Base-by-base conservation (phyloP, 2,888 invertebrate genomes). In the Gandaritis pyraliata region DNA sequence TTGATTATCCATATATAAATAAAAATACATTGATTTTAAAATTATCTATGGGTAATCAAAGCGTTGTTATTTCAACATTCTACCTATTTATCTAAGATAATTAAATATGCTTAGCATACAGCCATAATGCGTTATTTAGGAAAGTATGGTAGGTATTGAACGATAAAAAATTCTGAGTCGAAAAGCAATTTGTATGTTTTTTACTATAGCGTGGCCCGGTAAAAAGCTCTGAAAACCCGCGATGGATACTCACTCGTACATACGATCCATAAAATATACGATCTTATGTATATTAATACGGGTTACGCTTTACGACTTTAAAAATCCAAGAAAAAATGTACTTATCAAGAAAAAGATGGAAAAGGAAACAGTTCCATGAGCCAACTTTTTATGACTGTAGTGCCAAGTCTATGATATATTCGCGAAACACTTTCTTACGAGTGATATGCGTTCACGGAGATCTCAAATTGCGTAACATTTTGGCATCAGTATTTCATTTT, bases 371-470 rank as follows among this genome's bases (percentile, higher is more conserved):
- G 66, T 67, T 61, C 43, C 62, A 64, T 61, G 63, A 61, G 66
- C 71, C 67, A 69, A 66, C 64, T 49, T 67, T 65, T 67, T 69
- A 64, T 66, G 64, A 58, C 49, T 48, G 59, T 55, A 63, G 64
- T 64, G 68, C 69, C 69, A 71, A 70, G 55, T 61, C 52, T 58
- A 59, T 68, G 64, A 66, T 68, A 56, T 65, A 66, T 68, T 58
- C 57, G 45, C 51, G 54, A 47, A 65, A 65, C 65, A 65, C 56
- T 62, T 66, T 66, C 66, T 64, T 64, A 55, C 52, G 53, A 68
- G 55, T 29, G 39, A 51, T 56, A 43, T 64, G 58, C 48, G 58
- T 51, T 53, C 43, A 46, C 16, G 46, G 29, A 23, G 39, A 39
- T n/a, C n/a, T 38, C 16, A 51, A 54, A 58, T 47, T 51, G 49